phyloP scores from a whole-genome alignment of 2,888 invertebrate species.

The Asteroscopus sphinx region DNA sequence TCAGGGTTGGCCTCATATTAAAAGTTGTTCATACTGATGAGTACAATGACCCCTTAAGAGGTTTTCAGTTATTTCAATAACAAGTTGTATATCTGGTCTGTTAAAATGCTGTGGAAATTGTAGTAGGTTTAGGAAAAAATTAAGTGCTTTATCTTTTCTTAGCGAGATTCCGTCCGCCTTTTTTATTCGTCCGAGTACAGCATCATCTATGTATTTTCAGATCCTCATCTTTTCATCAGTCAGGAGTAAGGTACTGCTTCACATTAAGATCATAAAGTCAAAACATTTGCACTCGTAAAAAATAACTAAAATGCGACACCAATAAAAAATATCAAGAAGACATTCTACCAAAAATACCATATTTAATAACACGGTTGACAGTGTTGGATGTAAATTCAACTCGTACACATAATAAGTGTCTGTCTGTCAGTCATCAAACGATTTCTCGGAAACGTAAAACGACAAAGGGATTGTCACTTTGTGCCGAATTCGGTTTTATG shows the following conservation, averaged over 20 bases:
- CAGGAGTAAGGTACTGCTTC: neutral
- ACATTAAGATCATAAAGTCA: neutral
- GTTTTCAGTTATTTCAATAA: too few species aligned
- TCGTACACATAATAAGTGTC: constrained; percentile 49
- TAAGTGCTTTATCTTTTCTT: too few species aligned
- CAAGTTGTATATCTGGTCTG: too few species aligned
- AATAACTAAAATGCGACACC: constrained; percentile 5
- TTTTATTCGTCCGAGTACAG: too few species aligned
- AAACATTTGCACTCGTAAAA: constrained; percentile 13
- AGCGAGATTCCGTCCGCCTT: too few species aligned
- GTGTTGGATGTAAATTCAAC: constrained; percentile 38
- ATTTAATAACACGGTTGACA: constrained; percentile 48
- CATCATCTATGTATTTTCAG: too few species aligned
- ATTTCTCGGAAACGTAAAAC: constrained; percentile 49
- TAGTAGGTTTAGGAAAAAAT: too few species aligned
- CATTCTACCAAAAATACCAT: constrained; percentile 46
- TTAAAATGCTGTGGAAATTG: too few species aligned
- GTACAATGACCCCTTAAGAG: too few species aligned
- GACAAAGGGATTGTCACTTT: constrained; percentile 61
- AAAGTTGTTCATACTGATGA: too few species aligned
- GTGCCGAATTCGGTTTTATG: constrained; percentile 60
- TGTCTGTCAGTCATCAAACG: constrained; percentile 59
- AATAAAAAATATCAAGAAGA: constrained; percentile 25
- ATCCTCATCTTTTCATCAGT: neutral
- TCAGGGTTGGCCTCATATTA: too few species aligned